Percentiles rank a stretch among this genome's conserved stretches.
Evolutionary conservation across 2,797 vertebrate species (phyloP).

Genomic region (Danio choprae): DNA sequence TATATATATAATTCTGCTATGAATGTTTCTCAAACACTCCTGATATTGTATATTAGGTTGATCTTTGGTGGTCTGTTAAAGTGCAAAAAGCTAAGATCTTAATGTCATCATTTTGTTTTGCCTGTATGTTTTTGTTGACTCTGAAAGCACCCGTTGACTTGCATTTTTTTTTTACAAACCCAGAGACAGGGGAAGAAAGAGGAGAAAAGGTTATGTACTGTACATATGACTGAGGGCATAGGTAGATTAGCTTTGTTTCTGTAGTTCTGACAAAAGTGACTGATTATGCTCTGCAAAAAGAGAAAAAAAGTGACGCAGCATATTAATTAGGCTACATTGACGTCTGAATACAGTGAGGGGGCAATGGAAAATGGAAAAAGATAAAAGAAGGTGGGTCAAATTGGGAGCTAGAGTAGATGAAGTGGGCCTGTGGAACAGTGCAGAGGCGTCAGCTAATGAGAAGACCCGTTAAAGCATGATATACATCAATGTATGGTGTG

Average conservation of each 20-base stretch:
- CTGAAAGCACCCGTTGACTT: too few relatives aligned
- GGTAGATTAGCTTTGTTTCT: not conserved
- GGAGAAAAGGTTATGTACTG: too few relatives aligned
- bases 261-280: not conserved
- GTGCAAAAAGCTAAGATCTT: too few relatives aligned
- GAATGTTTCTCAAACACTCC: too few relatives aligned
- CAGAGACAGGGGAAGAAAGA: too few relatives aligned
- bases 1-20: not conserved
- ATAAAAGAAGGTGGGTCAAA: not conserved
- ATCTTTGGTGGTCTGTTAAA: too few relatives aligned
- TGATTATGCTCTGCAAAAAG: not conserved
- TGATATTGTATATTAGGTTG: too few relatives aligned
- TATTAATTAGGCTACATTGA: not conserved
- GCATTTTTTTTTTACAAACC: too few relatives aligned
- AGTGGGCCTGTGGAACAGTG: constrained; percentile 30
- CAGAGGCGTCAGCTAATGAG: constrained; percentile 15
- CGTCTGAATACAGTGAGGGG: not conserved
- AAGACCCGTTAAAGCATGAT: not conserved
- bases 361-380: constrained; percentile 23
- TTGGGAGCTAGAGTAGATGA: not conserved
- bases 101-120: too few relatives aligned
- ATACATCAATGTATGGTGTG: not conserved
- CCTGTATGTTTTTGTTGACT: too few relatives aligned
- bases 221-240: too few relatives aligned
- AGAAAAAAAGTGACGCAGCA: constrained; percentile 5